Base-by-base conservation (phyloP, 2,113 vertebrate genomes). In the Choloepus hoffmanni region DNA sequence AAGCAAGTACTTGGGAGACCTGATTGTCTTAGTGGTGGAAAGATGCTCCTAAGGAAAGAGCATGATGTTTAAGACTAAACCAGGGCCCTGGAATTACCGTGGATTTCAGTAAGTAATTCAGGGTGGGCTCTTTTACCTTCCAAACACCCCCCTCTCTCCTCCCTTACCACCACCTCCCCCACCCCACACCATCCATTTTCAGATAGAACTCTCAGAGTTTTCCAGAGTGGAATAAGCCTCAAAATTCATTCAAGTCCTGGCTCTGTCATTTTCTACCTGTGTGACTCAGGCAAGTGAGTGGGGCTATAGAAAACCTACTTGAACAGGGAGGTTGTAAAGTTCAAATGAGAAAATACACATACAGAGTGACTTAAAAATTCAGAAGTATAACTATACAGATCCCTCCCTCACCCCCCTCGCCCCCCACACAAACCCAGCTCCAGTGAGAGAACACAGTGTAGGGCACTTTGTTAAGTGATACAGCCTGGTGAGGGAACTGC, bases 291-390 rank as follows among this genome's bases (percentile, higher is more conserved):
- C 55, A 93, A 76, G 62, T 70, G 68, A 70, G n/a, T 1, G 18
- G 40, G 18, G 67, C 36, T 28, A 48, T 13, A 72, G 36, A 45
- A 79, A 97, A 70, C 24, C 36, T 13, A 70, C 24, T 19, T 90
- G 26, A 19, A 7, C 19, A 23, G 33, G 72, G 72, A 94, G n/a
- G 18, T 23, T 79, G 65, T 65, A 18, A 90, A 63, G 9, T 45
- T 55, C 43, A 70, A 40, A 83, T 30, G 50, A 81, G 60, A 89
- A 92, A 93, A 93, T 6, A 9, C 15, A 58, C 2, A 9, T 28
- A 76, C 58, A 74, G 92, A 94, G 88, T 53, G 19, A 72, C 63
- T 72, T 81, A 50, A 28, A 76, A 68, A 63, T 77, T 84, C 60
- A 87, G 11, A 94, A 88, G 63, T 45, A 67, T 36, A 77, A 68